Conservation (phyloP, 2,797 vertebrate genomes). For the Lacerta viridis region DNA sequence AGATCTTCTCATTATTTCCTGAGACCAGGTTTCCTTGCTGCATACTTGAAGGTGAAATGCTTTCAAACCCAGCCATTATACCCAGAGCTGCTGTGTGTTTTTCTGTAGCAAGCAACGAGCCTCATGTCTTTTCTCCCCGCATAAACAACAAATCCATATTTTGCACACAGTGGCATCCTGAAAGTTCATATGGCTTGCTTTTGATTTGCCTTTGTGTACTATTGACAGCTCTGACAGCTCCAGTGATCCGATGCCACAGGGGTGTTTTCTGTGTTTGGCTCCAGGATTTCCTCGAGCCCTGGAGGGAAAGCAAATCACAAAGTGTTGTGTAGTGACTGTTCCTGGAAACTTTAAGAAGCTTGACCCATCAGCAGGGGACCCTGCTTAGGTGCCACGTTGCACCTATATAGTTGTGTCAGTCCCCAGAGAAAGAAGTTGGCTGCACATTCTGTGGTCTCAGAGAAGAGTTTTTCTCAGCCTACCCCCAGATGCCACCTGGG, state of each 20-base stretch:
- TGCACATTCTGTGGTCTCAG: too few relatives aligned
- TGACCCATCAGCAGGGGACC: too few relatives aligned
- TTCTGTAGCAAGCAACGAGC: constrained; percentile 10
- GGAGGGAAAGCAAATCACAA: constrained; percentile 48
- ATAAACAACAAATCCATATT: constrained; percentile 53
- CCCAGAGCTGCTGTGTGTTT: constrained; percentile 31
- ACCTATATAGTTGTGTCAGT: too few relatives aligned
- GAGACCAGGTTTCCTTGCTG: background rate
- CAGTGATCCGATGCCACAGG: constrained; percentile 53
- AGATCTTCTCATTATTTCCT: constrained; percentile 16
- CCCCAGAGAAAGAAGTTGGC: too few relatives aligned
- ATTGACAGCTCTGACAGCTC: constrained; percentile 59
- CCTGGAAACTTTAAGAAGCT: background rate
- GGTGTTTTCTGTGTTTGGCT: constrained; percentile 46
- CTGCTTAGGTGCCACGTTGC: too few relatives aligned
- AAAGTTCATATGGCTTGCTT: constrained; percentile 53
- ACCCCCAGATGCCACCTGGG: too few relatives aligned
- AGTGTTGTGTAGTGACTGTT: constrained; percentile 26
- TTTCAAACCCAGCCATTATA: background rate
- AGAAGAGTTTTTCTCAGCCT: too few relatives aligned
- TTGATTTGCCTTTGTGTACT: constrained; percentile 72
- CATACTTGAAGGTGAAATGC: constrained; percentile 23
- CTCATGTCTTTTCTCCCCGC: constrained; percentile 37
- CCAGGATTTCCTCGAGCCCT: constrained; percentile 1
- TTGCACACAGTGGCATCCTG: constrained; percentile 61